A percentile compares a stretch with the other conserved stretches of the same genome.
Evolutionary conservation across 2,113 vertebrate genomes (phyloP).

Genomic region (Pollimyrus isidori): DNA sequence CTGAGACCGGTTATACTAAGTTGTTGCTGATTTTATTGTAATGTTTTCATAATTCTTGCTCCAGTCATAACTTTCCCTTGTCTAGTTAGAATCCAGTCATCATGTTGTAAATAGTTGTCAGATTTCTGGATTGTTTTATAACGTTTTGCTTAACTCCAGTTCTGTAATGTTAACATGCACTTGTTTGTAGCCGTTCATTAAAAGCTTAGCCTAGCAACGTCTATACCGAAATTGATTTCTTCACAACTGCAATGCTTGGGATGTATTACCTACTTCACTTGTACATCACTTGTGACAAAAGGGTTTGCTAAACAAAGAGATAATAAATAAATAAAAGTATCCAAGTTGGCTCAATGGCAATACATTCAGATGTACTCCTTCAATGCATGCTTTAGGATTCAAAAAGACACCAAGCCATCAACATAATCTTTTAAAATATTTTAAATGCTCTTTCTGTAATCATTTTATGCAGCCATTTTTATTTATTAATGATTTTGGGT

Average conservation of each 20-base stretch:
- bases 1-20: too few species aligned
- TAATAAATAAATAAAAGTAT: too few species aligned
- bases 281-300: background rate
- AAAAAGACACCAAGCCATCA: background rate
- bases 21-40: background rate
- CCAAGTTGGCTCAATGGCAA: too few species aligned
- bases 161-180: background rate
- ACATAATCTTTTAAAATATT: background rate
- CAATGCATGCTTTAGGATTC: background rate
- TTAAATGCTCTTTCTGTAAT: background rate
- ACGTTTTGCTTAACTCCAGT: background rate
- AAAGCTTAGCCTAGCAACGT: background rate
- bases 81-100: background rate
- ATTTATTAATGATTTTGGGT: background rate
- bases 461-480: background rate
- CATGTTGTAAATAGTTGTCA: background rate
- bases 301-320: too few species aligned
- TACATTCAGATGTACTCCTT: too few species aligned
- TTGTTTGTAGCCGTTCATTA: background rate
- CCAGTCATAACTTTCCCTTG: background rate
- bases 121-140: background rate
- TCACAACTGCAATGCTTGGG: background rate
- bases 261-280: background rate
- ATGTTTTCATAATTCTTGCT: background rate
- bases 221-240: background rate